Evolutionary conservation across 2,888 invertebrate genomes (phyloP).

Genomic region (Mylabris sibirica): DNA sequence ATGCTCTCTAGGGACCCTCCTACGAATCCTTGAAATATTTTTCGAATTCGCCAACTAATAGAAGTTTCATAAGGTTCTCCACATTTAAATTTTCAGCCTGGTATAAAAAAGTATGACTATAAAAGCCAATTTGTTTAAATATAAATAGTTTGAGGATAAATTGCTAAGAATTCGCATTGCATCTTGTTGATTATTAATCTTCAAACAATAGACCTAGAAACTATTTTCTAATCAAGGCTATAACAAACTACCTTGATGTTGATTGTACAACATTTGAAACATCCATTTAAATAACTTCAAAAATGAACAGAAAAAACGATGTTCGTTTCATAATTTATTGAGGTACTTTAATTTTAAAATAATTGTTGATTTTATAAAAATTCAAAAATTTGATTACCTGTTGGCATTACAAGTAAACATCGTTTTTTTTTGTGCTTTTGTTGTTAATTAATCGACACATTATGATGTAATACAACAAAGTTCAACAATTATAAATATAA

Average conservation of each 20-base stretch:
- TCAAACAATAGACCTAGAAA: background rate
- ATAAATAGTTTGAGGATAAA: too few relatives aligned
- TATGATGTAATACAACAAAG: constrained; percentile 13
- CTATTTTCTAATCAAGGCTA: constrained; percentile 3
- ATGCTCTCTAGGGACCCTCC: too few relatives aligned
- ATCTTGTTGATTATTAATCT: background rate
- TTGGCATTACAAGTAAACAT: background rate
- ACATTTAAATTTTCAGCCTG: too few relatives aligned
- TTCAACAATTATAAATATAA: background rate
- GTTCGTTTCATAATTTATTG: background rate
- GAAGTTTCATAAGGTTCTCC: too few relatives aligned
- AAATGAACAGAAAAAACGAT: background rate
- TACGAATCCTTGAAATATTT: too few relatives aligned
- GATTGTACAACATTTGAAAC: too few relatives aligned
- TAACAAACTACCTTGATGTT: background rate
- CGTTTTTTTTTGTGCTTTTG: background rate
- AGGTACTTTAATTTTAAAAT: background rate
- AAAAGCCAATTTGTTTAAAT: too few relatives aligned
- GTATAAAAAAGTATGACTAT: too few relatives aligned
- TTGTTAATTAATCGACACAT: background rate
- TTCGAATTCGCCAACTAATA: too few relatives aligned
- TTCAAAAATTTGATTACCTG: background rate
- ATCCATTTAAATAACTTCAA: background rate
- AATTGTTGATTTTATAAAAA: background rate
- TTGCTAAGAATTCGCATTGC: too few relatives aligned